A percentile compares a stretch with the other conserved stretches of the same genome.
phyloP scores from a whole-genome alignment of 1,140 invertebrate species.

The Drosophila oshimai region DNA sequence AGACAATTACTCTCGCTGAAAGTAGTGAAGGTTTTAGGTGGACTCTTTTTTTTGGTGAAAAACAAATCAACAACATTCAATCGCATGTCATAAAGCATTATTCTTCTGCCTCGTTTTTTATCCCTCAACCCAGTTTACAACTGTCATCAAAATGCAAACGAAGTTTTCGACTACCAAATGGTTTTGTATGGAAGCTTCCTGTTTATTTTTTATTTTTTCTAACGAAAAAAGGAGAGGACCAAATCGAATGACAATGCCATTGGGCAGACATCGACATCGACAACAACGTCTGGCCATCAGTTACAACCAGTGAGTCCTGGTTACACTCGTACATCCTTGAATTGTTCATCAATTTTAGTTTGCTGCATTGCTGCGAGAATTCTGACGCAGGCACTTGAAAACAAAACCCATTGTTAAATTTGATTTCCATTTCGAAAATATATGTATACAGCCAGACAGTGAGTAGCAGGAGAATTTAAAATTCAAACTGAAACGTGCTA shows the following conservation, averaged over 20 bases:
- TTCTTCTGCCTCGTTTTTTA: conserved; percentile 11
- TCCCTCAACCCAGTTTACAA: conserved; percentile 12
- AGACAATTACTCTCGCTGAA: conserved; percentile 55
- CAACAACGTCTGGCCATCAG: conserved; percentile 71
- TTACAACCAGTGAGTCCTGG: conserved; percentile 49
- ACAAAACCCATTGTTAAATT: conserved; percentile 37
- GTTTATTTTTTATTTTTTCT: conserved; percentile 16
- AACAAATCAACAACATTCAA: conserved; percentile 74
- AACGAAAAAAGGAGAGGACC: conserved; percentile 1
- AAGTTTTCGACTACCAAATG: conserved; percentile 58
- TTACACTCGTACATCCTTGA: conserved; percentile 46
- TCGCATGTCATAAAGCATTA: conserved; percentile 79
- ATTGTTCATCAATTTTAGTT: conserved; percentile 75
- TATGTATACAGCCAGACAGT: neutral
- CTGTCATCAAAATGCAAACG: conserved; percentile 81
- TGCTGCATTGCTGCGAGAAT: conserved; percentile 45
- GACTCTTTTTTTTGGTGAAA: conserved; percentile 21
- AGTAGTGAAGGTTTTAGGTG: conserved; percentile 12
- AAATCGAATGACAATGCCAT: conserved; percentile 42
- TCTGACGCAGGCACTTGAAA: conserved; percentile 69
- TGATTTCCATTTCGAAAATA: conserved; percentile 39
- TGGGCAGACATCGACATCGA: conserved; percentile 41
- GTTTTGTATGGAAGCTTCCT: conserved; percentile 57
- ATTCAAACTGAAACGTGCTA: neutral
- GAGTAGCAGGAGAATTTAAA: neutral